A percentile compares a stretch with the other conserved stretches of the same genome.
Conservation (phyloP, 2,797 vertebrate species). For the Apodemus agrarius region DNA sequence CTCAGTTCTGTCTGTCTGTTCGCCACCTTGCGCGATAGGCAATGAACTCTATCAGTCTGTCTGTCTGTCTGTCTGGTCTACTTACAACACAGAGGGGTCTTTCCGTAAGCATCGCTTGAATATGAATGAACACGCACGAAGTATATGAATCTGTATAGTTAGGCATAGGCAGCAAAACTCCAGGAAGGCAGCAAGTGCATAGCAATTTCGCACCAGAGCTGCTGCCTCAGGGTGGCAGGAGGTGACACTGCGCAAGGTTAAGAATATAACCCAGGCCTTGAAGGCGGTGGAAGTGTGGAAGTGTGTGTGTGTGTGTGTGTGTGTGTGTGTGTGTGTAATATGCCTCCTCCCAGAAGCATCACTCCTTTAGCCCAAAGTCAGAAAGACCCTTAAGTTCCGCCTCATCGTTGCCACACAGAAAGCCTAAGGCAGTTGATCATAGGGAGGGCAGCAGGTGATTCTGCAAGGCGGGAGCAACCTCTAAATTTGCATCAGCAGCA, state of each 20-base stretch:
- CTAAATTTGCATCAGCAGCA: slow-evolving; percentile 43
- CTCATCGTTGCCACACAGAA: not conserved
- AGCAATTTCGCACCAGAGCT: not conserved
- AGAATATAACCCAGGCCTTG: not conserved
- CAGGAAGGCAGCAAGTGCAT: not conserved
- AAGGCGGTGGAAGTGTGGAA: not conserved
- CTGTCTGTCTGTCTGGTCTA: not conserved
- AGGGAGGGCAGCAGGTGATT: not conserved
- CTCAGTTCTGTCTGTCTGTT: not conserved
- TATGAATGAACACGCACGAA: not conserved
- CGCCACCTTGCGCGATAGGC: not conserved
- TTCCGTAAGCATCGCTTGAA: not conserved
- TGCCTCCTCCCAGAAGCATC: not conserved
- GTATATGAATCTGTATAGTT: not conserved
- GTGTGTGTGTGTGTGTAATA: not conserved
- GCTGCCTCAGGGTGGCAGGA: not conserved
- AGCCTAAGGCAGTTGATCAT: not conserved
- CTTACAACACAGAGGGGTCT: not conserved
- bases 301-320: not conserved
- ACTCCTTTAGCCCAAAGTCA: slow-evolving; percentile 1
- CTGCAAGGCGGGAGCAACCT: not conserved
- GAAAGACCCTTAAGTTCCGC: not conserved
- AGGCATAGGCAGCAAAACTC: not conserved
- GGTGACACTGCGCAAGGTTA: not conserved
- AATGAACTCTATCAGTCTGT: not conserved